These are phyloP conservation scores for Octopus sinensis DNA, from an alignment of 1,140 invertebrate genomes.

Conservation along the genomic window DNA sequence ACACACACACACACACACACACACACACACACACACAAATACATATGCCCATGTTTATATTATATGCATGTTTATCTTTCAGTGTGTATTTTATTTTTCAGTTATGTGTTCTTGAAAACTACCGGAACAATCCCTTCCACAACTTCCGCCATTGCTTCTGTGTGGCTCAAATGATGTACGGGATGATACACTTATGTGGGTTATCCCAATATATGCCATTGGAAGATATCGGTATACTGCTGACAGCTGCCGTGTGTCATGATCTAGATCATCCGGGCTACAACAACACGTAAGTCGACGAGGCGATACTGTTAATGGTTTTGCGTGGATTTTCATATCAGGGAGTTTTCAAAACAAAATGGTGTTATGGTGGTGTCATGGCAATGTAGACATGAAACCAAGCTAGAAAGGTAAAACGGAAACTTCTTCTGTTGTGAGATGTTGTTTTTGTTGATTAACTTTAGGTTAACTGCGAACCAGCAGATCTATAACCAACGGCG, in stretches of 20 bases:
- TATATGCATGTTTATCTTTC: neutral
- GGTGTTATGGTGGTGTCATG: too few species aligned
- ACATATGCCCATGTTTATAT: neutral
- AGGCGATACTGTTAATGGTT: too few species aligned
- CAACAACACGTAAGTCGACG: conserved; percentile 56
- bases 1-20: neutral
- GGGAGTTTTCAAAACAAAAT: too few species aligned
- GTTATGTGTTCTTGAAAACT: conserved; percentile 76
- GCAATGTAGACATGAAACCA: too few species aligned
- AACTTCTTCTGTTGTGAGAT: too few species aligned
- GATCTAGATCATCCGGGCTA: conserved; percentile 60
- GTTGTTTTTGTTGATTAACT: too few species aligned
- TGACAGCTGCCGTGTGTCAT: conserved; percentile 78
- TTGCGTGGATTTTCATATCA: too few species aligned
- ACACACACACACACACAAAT: neutral
- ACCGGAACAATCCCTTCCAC: conserved; percentile 86
- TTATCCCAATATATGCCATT: conserved; percentile 69
- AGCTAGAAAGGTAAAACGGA: too few species aligned
- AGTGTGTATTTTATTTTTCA: conserved; percentile 25
- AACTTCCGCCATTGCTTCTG: conserved; percentile 88
- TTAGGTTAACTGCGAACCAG: too few species aligned
- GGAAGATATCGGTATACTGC: conserved; percentile 74
- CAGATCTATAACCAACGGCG: too few species aligned
- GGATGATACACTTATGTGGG: conserved; percentile 60
- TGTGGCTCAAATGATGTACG: conserved; percentile 84